A percentile compares a stretch with the other conserved stretches of the same genome.
These are phyloP conservation scores for Zingel zingel DNA, from an alignment of 2,113 vertebrate genomes.

Conservation along the genomic window DNA sequence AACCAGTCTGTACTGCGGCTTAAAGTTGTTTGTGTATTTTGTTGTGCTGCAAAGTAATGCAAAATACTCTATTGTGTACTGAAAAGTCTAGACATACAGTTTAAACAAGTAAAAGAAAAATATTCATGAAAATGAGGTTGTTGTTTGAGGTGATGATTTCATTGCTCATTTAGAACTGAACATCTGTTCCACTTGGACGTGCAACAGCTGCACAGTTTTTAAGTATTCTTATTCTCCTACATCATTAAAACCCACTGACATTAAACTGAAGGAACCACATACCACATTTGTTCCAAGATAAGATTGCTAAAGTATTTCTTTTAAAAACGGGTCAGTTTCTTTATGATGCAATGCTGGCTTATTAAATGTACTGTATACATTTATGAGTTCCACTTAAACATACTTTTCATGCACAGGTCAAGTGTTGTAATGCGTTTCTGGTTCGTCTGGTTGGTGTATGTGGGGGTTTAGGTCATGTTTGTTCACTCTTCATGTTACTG, in stretches of 20 bases:
- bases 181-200: slow-evolving; percentile 34
- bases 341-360: neutral
- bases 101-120: neutral
- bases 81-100: neutral
- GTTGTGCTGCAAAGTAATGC: neutral
- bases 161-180: slow-evolving; percentile 19
- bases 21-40: neutral
- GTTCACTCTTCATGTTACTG: slow-evolving; percentile 55
- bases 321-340: neutral
- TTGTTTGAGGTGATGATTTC: slow-evolving; percentile 22
- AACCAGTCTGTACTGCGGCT: neutral
- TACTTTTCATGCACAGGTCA: slow-evolving; percentile 1
- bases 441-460: slow-evolving; percentile 53
- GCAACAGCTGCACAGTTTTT: slow-evolving; percentile 43
- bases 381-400: slow-evolving; percentile 18
- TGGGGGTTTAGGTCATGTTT: slow-evolving; percentile 38
- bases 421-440: slow-evolving; percentile 21
- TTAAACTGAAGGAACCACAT: slow-evolving; percentile 3
- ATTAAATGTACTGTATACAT: slow-evolving; percentile 14
- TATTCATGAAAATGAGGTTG: neutral
- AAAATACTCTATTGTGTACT: neutral
- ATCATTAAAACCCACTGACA: slow-evolving; percentile 28
- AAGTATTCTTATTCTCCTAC: slow-evolving; percentile 5
- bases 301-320: neutral
- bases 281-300: slow-evolving; percentile 15